Evolutionary conservation across 1,140 invertebrate genomes (phyloP), one percentile per base, ranked within the genome.

Genomic region (Drosophila tropicalis): DNA sequence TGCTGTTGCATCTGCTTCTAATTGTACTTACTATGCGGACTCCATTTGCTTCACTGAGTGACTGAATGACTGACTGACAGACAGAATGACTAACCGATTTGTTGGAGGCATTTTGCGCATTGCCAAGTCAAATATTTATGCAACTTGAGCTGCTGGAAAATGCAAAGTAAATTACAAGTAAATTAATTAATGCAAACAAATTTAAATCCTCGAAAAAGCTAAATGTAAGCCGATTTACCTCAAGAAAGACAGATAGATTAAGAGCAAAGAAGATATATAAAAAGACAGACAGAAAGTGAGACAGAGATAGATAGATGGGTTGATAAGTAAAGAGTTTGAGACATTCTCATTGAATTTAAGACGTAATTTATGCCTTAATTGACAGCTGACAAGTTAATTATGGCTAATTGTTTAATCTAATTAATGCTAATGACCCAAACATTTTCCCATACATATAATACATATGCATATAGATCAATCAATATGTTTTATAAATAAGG

Each of bases 41-140:
- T 62, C 34, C 22, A 66, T 62, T 62, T 54, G 29, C 32, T 61
- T 57, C 10, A 54, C 67, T 68, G 62, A 78, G 70, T 70, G 47
- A 19, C 58, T 65, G 29, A 44, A 41, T 58, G 62, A 65, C 69
- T 54, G 51, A 44, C 65, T 57, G 69, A 55, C 63, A 70, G 62
- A 69, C 64, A 51, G 63, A 74, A 63, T 41, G 60, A 69, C 64
- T 41, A 36, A 69, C 32, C 47, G 51, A 57, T 62, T 58, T 63
- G 60, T 25, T 29, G 25, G n/a, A 62, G 65, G 64, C 61, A 19
- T 62, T 66, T 64, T 54, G 63, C 56, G 68, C 69, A 32, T 66
- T 62, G 60, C 55, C 82, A 81, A 87, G 67, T 79, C 75, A 87
- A 87, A 87, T 87, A 89, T 87, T 87, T 87, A 87, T 87, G 77